These are phyloP conservation scores for Drosophila picticornis DNA, from an alignment of 2,888 invertebrate genomes.

Conservation along the genomic window DNA sequence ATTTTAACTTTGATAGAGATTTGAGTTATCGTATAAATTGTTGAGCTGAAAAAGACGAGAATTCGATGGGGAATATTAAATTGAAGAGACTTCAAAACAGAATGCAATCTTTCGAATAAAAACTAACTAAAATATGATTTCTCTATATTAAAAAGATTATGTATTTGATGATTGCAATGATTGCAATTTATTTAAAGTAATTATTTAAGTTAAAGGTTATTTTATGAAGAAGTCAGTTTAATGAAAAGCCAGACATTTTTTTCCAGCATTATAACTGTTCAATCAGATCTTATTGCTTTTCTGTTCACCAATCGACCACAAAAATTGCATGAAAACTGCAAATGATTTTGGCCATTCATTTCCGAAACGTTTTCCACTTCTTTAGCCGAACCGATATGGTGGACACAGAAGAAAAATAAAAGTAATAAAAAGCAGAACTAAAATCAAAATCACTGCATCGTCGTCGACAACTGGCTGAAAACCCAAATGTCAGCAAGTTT, in stretches of 20 bases:
- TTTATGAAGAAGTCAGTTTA: background rate
- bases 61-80: no score
- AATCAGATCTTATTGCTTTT: background rate
- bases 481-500: conserved; percentile 78
- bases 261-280: background rate
- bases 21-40: no score
- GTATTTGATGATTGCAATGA: background rate
- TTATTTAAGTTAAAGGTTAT: background rate
- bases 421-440: background rate
- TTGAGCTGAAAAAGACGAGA: no score
- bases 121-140: no score
- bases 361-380: background rate
- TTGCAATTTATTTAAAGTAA: background rate
- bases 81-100: no score
- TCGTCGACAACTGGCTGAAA: conserved; percentile 55
- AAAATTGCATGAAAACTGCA: conserved; percentile 15
- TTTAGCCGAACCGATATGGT: background rate
- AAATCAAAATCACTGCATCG: conserved; percentile 45
- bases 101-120: no score
- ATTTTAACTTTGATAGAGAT: no score
- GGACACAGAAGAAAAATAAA: background rate
- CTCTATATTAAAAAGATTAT: no score
- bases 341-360: conserved; percentile 9
- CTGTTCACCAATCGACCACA: background rate
- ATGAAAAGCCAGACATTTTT: background rate